Evolutionary conservation across 2,888 invertebrate genomes (phyloP).

Genomic region (Chaitophorus viminalis): DNA sequence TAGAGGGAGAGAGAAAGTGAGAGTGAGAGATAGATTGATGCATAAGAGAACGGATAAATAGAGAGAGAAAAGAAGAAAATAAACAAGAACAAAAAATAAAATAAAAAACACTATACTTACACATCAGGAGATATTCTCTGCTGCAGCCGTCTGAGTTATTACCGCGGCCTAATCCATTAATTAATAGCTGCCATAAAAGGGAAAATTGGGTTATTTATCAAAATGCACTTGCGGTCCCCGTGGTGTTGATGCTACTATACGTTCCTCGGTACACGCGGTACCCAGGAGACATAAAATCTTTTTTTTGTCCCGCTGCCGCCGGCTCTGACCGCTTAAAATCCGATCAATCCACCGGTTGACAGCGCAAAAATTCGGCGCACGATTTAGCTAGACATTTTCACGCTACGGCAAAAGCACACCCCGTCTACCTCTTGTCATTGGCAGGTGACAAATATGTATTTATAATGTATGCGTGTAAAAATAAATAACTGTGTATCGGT

Average conservation of each 20-base stretch:
- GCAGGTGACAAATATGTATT: neutral
- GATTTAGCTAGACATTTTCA: slow-evolving; percentile 26
- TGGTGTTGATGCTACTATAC: slow-evolving; percentile 7
- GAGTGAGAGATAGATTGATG: too few species aligned
- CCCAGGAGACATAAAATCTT: slow-evolving; percentile 26
- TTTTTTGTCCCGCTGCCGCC: neutral
- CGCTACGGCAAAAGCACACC: neutral
- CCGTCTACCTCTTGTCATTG: neutral
- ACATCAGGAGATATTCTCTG: slow-evolving; percentile 4
- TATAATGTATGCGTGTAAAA: too few species aligned
- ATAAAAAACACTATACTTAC: neutral
- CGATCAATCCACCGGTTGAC: slow-evolving; percentile 47
- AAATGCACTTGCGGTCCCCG: slow-evolving; percentile 38
- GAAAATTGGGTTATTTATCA: slow-evolving; percentile 59
- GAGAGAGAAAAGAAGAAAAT: neutral
- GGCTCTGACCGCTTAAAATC: slow-evolving; percentile 42
- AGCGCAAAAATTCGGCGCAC: slow-evolving; percentile 20
- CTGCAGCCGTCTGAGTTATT: slow-evolving; percentile 10
- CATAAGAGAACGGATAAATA: too few species aligned
- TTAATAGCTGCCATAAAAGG: slow-evolving; percentile 56
- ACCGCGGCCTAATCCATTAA: slow-evolving; percentile 58
- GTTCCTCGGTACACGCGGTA: neutral
- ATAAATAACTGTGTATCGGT: too few species aligned
- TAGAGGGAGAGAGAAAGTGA: too few species aligned
- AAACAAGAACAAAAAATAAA: neutral